Evolutionary conservation across 2,113 vertebrate genomes (phyloP), one percentile per base, ranked within the genome.

Genomic region (Oncorhynchus gorbuscha): DNA sequence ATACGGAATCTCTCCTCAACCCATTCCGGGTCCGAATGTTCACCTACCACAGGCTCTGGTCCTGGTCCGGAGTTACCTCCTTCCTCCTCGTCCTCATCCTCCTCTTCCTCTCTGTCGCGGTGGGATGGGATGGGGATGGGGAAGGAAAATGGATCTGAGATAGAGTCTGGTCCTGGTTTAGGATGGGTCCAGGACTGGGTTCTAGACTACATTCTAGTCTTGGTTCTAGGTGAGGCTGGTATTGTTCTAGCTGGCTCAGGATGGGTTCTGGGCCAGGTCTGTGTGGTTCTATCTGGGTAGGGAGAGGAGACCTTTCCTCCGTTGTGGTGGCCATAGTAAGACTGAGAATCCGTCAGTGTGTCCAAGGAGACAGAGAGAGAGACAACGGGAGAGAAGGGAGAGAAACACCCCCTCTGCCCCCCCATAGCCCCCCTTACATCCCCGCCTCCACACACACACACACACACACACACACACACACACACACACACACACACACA

Each of bases 1-100:
- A 94, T 94, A 81, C 94, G 90, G 87, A 94, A 94, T 76, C 94
- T 90, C 82, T 94, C 94, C 77, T 94, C 94, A 81, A 93, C 83
- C 92, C 92, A 93, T 18, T 94, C 91, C 0, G 86, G 89, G 84
- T 93, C 91, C 35, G 72, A 55, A 72, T 76, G 77, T 61, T 89
- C 84, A 35, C 62, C 79, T 69, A 12, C 71, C 6, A 67, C 61
- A 2, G 70, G 67, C 71, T 88, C 89, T 49, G 79, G 76, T 32
- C 58, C 77, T 0, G 16, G 66, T 48, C 14, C 71, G 5, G 72
- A 73, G 39, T 65, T 71, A 49, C 79, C 82, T 61, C 80, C 85
- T 13, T 76, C 69, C 58, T 24, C 78, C 66, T 76, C 85, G 1
- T 90, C 90, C n/a, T 90, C 89, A 3, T 90, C 89, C 3, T 92